phyloP scores from a whole-genome alignment of 2,888 invertebrate species.

The Brenthis daphne region DNA sequence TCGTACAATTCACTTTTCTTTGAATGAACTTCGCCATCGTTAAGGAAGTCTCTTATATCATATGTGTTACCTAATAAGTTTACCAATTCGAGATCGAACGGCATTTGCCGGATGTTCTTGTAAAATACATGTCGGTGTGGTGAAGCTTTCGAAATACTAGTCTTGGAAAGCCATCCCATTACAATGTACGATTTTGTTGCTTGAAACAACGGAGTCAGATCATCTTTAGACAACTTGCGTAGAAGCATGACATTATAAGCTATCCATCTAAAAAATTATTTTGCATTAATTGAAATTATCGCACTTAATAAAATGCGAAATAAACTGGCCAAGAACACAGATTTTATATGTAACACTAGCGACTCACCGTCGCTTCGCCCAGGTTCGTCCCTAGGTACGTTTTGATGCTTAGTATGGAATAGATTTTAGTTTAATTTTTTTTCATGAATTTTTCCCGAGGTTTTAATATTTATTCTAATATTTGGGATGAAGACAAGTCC shows the following conservation, averaged over 20 bases:
- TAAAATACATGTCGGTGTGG: slow-evolving; percentile 8
- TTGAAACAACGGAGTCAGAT: slow-evolving; percentile 50
- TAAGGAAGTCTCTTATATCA: slow-evolving; percentile 62
- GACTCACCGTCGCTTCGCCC: too few species aligned
- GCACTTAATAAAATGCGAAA: not conserved
- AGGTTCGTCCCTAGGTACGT: too few species aligned
- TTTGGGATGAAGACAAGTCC: too few species aligned
- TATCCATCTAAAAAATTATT: slow-evolving; percentile 59
- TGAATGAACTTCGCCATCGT: slow-evolving; percentile 42
- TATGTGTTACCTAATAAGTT: slow-evolving; percentile 50
- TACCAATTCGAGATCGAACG: slow-evolving; percentile 48
- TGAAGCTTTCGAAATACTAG: slow-evolving; percentile 45
- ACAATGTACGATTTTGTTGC: slow-evolving; percentile 54
- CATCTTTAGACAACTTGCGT: slow-evolving; percentile 40
- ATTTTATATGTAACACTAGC: not conserved
- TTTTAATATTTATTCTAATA: too few species aligned
- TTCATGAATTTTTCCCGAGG: too few species aligned
- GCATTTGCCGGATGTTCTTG: slow-evolving; percentile 43
- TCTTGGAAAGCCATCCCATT: slow-evolving; percentile 50
- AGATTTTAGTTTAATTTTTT: not conserved
- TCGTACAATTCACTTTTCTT: slow-evolving; percentile 50
- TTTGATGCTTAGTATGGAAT: too few species aligned
- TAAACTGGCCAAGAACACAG: too few species aligned
- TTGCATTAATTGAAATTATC: not conserved
- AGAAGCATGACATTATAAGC: slow-evolving; percentile 50